phyloP scores from a whole-genome alignment of 2,797 vertebrate genomes.

The Potorous gilbertii region DNA sequence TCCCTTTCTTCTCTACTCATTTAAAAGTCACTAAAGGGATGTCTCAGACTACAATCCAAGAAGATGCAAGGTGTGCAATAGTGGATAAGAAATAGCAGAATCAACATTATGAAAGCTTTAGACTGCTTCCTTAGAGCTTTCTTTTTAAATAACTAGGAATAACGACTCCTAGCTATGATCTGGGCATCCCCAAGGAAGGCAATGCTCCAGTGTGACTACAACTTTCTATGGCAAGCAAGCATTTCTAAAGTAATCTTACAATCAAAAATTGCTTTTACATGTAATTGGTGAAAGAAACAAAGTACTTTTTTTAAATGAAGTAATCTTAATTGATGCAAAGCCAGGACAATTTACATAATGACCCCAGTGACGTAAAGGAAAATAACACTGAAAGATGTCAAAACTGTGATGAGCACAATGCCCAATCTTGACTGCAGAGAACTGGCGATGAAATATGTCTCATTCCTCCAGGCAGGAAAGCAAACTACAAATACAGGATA shows the following conservation, averaged over 20 bases:
- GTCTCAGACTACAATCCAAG: not conserved
- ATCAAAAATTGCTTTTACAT: not conserved
- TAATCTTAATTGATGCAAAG: not conserved
- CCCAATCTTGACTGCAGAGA: not conserved
- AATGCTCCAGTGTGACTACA: not conserved
- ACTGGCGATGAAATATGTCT: not conserved
- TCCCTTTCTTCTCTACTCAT: not conserved
- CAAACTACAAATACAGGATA: not conserved
- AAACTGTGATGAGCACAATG: not conserved
- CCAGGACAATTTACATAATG: not conserved
- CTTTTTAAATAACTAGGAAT: not conserved
- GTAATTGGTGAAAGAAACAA: not conserved
- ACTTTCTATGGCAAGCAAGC: not conserved
- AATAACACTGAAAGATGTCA: not conserved
- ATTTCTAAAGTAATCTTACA: not conserved
- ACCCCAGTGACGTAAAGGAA: not conserved
- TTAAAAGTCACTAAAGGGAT: not conserved
- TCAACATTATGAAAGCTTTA: not conserved
- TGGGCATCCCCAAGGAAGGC: not conserved
- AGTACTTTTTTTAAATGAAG: not conserved
- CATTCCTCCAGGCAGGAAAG: not conserved
- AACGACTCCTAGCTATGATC: not conserved
- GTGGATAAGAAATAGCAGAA: not conserved
- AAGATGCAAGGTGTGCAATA: not conserved
- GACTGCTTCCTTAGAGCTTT: not conserved